Evolutionary conservation across 2,797 vertebrate genomes (phyloP).

Genomic region (Mormyrus proboscirostris): DNA sequence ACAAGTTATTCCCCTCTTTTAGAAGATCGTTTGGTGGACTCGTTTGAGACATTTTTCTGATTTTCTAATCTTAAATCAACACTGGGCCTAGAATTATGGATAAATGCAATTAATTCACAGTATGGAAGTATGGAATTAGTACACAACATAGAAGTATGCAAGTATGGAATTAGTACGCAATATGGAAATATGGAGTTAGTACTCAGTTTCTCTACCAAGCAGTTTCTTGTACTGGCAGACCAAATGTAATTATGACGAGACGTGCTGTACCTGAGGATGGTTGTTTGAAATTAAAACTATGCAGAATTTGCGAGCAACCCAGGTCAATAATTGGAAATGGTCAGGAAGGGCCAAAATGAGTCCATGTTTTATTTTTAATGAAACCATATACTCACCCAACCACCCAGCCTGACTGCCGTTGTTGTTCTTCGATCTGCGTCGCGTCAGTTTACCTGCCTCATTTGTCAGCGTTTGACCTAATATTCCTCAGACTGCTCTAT

Average conservation of each 20-base stretch:
- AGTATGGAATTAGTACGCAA: not conserved
- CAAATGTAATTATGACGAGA: slow-evolving; percentile 22
- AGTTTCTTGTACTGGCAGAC: not conserved
- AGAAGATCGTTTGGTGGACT: not conserved
- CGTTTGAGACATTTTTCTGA: not conserved
- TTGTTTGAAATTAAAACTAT: slow-evolving; percentile 31
- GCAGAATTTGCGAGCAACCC: not conserved
- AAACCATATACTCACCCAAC: not conserved
- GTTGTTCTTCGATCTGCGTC: not conserved
- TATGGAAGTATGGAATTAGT: not conserved
- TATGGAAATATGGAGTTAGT: not conserved
- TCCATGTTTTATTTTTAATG: not conserved
- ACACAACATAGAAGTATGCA: too few relatives aligned
- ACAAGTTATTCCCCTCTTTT: slow-evolving; percentile 37
- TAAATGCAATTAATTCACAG: not conserved
- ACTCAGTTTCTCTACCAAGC: not conserved
- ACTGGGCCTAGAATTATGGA: not conserved
- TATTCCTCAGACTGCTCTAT: not conserved
- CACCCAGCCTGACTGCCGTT: not conserved
- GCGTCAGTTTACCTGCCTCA: not conserved
- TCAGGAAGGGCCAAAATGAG: not conserved
- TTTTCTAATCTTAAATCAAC: not conserved
- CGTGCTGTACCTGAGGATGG: slow-evolving; percentile 34
- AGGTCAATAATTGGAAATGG: not conserved
- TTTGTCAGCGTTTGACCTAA: not conserved